A percentile compares a stretch with the other conserved stretches of the same genome.
Evolutionary conservation across 2,797 vertebrate genomes (phyloP).

Genomic region (Pygocentrus nattereri): DNA sequence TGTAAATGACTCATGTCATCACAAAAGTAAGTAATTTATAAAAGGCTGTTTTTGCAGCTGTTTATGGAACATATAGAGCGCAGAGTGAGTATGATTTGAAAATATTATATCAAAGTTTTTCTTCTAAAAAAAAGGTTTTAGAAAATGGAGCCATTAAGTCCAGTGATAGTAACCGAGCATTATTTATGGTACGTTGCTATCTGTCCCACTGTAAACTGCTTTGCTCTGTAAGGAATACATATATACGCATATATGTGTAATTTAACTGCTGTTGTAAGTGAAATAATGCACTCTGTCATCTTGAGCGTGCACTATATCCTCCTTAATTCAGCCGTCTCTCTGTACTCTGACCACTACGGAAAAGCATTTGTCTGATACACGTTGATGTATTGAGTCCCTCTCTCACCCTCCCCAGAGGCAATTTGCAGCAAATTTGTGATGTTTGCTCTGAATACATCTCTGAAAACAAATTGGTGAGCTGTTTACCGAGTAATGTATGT

Average conservation of each 20-base stretch:
- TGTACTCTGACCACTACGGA: conserved; percentile 26
- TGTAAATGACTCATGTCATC: no score
- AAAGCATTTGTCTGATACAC: conserved; percentile 47
- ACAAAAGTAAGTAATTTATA: no score
- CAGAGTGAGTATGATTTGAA: no score
- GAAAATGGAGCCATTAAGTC: no score
- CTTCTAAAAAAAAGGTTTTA: no score
- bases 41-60: no score
- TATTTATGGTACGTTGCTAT: no score
- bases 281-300: conserved; percentile 43
- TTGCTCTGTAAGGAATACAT: conserved; percentile 39
- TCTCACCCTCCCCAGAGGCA: conserved; percentile 37
- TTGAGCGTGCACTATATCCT: conserved; percentile 40
- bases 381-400: conserved; percentile 41
- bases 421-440: conserved; percentile 51
- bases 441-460: conserved; percentile 59
- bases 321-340: conserved; percentile 29
- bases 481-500: conserved; percentile 57
- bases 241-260: conserved; percentile 41
- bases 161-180: no score
- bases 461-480: conserved; percentile 56
- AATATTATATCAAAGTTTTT: no score
- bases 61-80: no score
- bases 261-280: conserved; percentile 51
- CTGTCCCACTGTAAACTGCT: background rate